Evolutionary conservation across 2,888 invertebrate species (phyloP).

Genomic region (Balanococcus diminutus): DNA sequence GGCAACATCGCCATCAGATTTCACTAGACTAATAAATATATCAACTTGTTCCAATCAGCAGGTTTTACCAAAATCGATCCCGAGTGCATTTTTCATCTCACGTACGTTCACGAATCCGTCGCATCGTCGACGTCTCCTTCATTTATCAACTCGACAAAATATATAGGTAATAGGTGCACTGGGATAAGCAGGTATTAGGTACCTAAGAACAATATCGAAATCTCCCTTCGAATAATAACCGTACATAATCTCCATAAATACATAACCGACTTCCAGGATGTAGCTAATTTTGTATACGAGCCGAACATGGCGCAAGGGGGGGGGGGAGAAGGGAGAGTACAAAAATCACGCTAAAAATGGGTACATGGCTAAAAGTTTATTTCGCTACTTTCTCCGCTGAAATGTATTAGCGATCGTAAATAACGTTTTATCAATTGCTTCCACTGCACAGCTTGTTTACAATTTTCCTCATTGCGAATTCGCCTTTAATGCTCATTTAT

Average conservation of each 20-base stretch:
- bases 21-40: slow-evolving; percentile 19
- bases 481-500: not conserved
- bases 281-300: not conserved
- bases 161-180: not conserved
- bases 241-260: not conserved
- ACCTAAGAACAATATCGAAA: not conserved
- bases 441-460: not conserved
- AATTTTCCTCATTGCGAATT: not conserved
- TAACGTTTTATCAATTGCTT: not conserved
- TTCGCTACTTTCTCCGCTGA: not conserved
- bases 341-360: not conserved
- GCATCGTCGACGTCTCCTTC: not conserved
- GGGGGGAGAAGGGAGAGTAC: not conserved
- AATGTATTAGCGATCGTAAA: not conserved
- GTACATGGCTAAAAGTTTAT: not conserved
- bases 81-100: not conserved
- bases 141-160: not conserved
- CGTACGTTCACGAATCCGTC: not conserved
- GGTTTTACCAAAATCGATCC: not conserved
- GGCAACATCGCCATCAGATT: not conserved
- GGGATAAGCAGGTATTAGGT: no score
- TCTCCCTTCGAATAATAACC: not conserved
- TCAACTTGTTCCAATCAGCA: not conserved
- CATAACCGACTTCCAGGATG: not conserved
- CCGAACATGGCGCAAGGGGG: no score